Conservation (phyloP, 2,888 invertebrate species). For the Ichneumon xanthorius region DNA sequence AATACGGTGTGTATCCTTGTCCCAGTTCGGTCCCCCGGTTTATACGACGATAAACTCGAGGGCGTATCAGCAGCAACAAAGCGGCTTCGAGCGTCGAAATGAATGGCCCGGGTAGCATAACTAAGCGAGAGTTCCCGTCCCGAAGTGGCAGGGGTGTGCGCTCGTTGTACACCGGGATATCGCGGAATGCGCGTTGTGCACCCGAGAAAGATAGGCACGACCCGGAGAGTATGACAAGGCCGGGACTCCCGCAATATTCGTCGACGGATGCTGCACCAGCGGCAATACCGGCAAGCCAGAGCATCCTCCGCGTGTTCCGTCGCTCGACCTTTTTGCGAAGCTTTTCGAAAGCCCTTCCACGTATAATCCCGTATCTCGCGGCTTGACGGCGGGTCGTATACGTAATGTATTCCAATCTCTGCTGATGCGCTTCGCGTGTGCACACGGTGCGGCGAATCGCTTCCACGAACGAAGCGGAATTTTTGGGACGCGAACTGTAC, state of each 20-base stretch:
- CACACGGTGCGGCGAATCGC: neutral
- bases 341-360: constrained; percentile 14
- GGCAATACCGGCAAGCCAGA: constrained; percentile 26
- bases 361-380: constrained; percentile 20
- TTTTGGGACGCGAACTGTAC: neutral
- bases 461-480: constrained; percentile 5
- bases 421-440: constrained; percentile 15
- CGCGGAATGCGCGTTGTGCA: constrained; percentile 1
- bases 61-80: constrained; percentile 64
- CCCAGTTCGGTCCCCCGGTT: constrained; percentile 49
- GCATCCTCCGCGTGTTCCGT: neutral
- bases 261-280: constrained; percentile 15
- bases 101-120: constrained; percentile 58
- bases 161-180: constrained; percentile 3
- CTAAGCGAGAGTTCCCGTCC: constrained; percentile 48
- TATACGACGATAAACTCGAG: constrained; percentile 59
- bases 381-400: constrained; percentile 15
- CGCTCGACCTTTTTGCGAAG: constrained; percentile 27
- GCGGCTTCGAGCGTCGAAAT: constrained; percentile 56
- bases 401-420: neutral
- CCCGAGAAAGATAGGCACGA: constrained; percentile 53
- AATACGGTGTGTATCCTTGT: constrained; percentile 47
- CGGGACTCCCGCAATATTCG: constrained; percentile 46
- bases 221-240: constrained; percentile 33
- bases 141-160: constrained; percentile 15